These are phyloP conservation scores for Ypsolopha scabrella DNA, from an alignment of 2,888 invertebrate genomes.

Conservation along the genomic window DNA sequence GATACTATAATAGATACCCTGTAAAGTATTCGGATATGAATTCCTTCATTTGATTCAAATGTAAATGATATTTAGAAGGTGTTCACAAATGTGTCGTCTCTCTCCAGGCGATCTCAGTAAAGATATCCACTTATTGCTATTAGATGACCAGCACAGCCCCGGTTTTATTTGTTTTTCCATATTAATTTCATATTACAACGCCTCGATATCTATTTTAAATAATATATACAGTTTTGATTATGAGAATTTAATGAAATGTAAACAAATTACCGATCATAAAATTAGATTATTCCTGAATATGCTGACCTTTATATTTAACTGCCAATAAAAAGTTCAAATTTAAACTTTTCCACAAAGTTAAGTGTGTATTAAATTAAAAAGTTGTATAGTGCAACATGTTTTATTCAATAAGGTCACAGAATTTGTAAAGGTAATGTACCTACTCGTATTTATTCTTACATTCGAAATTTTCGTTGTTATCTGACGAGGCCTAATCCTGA, in stretches of 20 bases:
- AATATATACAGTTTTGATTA: slow-evolving; percentile 45
- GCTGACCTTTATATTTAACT: slow-evolving; percentile 3
- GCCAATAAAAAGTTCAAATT: slow-evolving; percentile 33
- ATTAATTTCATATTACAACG: slow-evolving; percentile 31
- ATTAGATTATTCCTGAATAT: slow-evolving; percentile 4
- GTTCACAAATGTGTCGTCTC: slow-evolving; percentile 41
- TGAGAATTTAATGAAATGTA: slow-evolving; percentile 40
- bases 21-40: too few species aligned
- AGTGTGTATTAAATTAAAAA: slow-evolving; percentile 11
- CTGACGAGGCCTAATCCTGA: too few species aligned
- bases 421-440: too few species aligned
- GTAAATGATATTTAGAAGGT: slow-evolving; percentile 40
- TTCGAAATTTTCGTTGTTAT: too few species aligned
- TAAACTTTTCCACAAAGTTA: slow-evolving; percentile 35
- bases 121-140: slow-evolving; percentile 18
- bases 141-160: slow-evolving; percentile 18
- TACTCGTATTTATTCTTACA: too few species aligned
- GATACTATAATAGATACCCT: too few species aligned
- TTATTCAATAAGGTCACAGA: too few species aligned
- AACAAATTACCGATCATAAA: slow-evolving; percentile 16
- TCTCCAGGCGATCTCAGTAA: slow-evolving; percentile 39
- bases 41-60: slow-evolving; percentile 14
- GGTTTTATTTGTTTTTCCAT: slow-evolving; percentile 30
- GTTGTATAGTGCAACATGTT: neutral
- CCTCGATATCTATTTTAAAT: slow-evolving; percentile 28